Conservation (phyloP, 2,888 invertebrate genomes). For the Bembecia ichneumoniformis region DNA sequence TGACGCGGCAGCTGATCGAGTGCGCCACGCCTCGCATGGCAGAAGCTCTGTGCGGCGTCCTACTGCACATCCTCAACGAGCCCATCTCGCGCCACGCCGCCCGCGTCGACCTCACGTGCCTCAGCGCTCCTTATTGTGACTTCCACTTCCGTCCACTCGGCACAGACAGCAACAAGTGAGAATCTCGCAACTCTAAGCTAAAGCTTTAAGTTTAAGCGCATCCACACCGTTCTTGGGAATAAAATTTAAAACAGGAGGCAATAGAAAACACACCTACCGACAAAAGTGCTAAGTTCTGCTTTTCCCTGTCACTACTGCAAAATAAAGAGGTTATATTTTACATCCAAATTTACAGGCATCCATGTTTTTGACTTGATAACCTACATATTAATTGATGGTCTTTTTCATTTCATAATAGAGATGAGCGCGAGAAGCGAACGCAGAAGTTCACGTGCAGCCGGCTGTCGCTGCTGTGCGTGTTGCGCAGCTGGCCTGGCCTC, state of each 20-base stretch:
- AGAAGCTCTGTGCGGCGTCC: conserved; percentile 90
- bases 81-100: conserved; percentile 84
- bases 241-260: too few species aligned
- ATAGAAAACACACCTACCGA: too few species aligned
- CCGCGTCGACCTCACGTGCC: conserved; percentile 85
- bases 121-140: conserved; percentile 93
- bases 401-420: conserved; percentile 45
- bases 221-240: too few species aligned
- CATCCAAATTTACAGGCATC: too few species aligned
- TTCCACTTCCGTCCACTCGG: conserved; percentile 84
- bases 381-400: too few species aligned
- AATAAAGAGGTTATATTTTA: too few species aligned
- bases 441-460: conserved; percentile 88
- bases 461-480: conserved; percentile 83
- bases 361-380: too few species aligned
- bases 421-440: conserved; percentile 85
- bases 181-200: not conserved
- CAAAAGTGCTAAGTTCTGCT: too few species aligned
- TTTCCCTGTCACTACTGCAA: too few species aligned
- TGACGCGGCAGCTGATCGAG: conserved; percentile 86
- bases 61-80: conserved; percentile 87
- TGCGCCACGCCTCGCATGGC: conserved; percentile 91
- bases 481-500: conserved; percentile 94
- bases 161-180: conserved; percentile 79
- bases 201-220: too few species aligned